Percentiles rank a stretch among this genome's conserved stretches.
These are phyloP conservation scores for Petrocephalus sullivani DNA, from an alignment of 2,797 vertebrate genomes.

Conservation along the genomic window DNA sequence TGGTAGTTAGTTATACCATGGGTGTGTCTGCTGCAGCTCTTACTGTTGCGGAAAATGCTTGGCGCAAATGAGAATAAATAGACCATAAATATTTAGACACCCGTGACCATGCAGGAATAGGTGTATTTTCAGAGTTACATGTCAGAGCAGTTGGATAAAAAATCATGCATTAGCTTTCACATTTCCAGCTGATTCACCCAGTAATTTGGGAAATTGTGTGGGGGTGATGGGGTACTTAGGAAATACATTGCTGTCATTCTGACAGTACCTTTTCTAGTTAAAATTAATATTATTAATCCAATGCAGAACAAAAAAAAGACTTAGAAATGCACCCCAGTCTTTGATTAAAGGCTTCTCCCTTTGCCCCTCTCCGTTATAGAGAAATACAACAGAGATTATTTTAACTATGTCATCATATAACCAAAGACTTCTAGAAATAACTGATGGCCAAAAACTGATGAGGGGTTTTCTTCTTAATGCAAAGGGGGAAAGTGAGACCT, in stretches of 20 bases:
- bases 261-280: not conserved
- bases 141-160: not conserved
- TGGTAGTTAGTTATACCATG: not conserved
- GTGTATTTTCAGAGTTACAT: not conserved
- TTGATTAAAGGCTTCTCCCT: not conserved
- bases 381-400: not conserved
- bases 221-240: not conserved
- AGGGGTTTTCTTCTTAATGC: not conserved
- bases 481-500: not conserved
- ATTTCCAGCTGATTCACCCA: not conserved
- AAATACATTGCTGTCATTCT: not conserved
- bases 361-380: not conserved
- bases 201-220: not conserved
- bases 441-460: not conserved
- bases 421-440: not conserved
- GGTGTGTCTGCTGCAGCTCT: not conserved
- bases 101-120: not conserved
- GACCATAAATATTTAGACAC: not conserved
- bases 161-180: not conserved
- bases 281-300: not conserved
- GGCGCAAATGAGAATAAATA: not conserved
- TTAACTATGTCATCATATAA: not conserved
- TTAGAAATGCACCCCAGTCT: not conserved
- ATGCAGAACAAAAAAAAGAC: not conserved
- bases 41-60: not conserved